Percentiles rank a stretch among this genome's conserved stretches.
phyloP scores from a whole-genome alignment of 2,888 invertebrate genomes.

The Cosmorhoe ocellata region DNA sequence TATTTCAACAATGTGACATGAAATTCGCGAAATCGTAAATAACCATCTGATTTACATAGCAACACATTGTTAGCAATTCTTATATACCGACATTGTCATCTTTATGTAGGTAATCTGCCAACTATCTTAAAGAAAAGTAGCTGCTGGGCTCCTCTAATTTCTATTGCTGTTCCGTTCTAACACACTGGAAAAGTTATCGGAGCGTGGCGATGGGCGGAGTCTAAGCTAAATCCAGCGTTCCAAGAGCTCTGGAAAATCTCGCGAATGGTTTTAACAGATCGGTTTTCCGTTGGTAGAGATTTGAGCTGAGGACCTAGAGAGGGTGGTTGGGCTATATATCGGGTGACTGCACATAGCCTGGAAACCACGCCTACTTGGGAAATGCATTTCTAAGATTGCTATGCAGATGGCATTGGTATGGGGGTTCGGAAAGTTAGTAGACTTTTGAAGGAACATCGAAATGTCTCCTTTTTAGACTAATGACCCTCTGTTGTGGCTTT shows the following conservation, averaged over 20 bases:
- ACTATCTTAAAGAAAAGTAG: conserved; percentile 79
- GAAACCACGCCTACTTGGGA: conserved; percentile 74
- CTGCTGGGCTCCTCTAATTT: conserved; percentile 63
- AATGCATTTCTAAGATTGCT: conserved; percentile 81
- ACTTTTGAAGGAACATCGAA: conserved; percentile 41
- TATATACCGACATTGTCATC: conserved; percentile 71
- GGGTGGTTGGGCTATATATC: conserved; percentile 72
- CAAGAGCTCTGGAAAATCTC: conserved; percentile 59
- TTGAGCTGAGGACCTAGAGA: conserved; percentile 46
- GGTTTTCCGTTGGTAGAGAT: conserved; percentile 38
- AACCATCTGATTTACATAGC: conserved; percentile 76
- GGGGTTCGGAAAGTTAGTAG: conserved; percentile 50
- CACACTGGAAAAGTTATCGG: conserved; percentile 58
- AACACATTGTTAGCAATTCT: conserved; percentile 66
- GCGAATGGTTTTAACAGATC: conserved; percentile 43
- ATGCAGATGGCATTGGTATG: conserved; percentile 69
- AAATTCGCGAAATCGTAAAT: conserved; percentile 73
- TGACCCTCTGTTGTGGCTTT: conserved; percentile 36
- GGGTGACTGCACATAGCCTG: conserved; percentile 82
- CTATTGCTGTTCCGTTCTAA: conserved; percentile 53
- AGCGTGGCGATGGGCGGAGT: conserved; percentile 77
- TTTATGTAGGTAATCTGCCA: conserved; percentile 70
- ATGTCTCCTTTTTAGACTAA: conserved; percentile 60
- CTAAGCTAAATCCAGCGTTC: conserved; percentile 48
- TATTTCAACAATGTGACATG: conserved; percentile 62